Conservation (phyloP, 2,113 vertebrate genomes). For the Pseudorectes ferrugineus region DNA sequence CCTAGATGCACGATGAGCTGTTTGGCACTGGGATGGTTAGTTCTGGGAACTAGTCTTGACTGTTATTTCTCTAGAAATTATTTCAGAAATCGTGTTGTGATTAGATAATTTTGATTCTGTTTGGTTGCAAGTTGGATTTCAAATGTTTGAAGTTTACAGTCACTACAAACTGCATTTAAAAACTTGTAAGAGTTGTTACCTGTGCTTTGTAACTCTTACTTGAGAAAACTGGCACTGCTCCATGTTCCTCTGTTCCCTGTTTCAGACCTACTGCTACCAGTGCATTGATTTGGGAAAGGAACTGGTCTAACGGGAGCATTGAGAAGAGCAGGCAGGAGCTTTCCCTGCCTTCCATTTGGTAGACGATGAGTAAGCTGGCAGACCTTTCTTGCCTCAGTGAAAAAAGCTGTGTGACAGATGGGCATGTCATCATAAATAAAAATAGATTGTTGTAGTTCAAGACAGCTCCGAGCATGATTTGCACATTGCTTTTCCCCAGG, state of each 20-base stretch:
- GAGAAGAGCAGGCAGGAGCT: not conserved
- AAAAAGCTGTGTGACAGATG: not conserved
- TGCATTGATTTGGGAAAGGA: not conserved
- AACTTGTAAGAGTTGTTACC: not conserved
- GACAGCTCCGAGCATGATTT: not conserved
- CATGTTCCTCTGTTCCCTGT: not conserved
- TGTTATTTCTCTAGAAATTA: not conserved
- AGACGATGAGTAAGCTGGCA: not conserved
- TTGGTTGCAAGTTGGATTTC: not conserved
- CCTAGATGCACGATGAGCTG: not conserved
- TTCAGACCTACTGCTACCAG: not conserved
- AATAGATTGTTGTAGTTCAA: not conserved
- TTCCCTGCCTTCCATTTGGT: not conserved
- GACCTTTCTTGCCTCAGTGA: not conserved
- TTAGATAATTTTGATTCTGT: not conserved
- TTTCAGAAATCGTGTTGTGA: not conserved
- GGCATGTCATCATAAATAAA: conserved; percentile 27
- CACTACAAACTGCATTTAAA: not conserved
- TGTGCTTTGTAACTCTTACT: not conserved
- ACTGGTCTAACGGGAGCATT: not conserved
- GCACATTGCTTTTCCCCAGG: not conserved
- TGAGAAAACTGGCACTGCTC: not conserved
- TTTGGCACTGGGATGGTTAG: not conserved
- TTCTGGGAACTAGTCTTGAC: not conserved
- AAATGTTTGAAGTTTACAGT: not conserved